These are phyloP conservation scores for Bambusicola thoracicus DNA, from an alignment of 2,113 vertebrate species.

Conservation along the genomic window DNA sequence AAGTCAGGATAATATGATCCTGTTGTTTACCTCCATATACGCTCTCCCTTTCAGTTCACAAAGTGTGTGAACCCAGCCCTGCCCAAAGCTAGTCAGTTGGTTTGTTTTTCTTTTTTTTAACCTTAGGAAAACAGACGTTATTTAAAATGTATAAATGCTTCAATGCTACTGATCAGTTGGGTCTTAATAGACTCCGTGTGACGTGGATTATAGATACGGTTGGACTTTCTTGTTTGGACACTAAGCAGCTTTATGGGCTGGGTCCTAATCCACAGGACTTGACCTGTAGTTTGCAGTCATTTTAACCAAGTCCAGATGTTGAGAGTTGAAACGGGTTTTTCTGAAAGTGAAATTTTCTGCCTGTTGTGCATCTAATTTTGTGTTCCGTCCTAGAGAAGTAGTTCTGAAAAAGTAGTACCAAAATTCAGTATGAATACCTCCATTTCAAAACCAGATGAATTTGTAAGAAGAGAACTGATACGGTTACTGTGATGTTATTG, in stretches of 20 bases:
- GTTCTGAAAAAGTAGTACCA: neutral
- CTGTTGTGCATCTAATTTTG: neutral
- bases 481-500: neutral
- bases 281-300: neutral
- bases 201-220: neutral
- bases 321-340: neutral
- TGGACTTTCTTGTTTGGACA: conserved; percentile 17
- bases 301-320: neutral
- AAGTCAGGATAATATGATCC: neutral
- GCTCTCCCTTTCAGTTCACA: neutral
- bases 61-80: neutral
- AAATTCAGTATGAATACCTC: neutral
- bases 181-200: neutral
- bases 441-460: neutral
- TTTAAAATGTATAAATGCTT: conserved; percentile 24
- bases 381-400: neutral
- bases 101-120: conserved; percentile 14
- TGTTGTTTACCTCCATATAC: neutral
- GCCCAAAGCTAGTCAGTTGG: neutral
- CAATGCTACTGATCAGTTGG: neutral
- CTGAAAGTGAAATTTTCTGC: neutral
- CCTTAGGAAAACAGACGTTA: neutral
- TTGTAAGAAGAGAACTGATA: neutral
- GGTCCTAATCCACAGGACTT: conserved; percentile 16
- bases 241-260: conserved; percentile 6